A percentile compares a stretch with the other conserved stretches of the same genome.
Conservation (phyloP, 2,113 vertebrate genomes). For the Phycodurus eques region DNA sequence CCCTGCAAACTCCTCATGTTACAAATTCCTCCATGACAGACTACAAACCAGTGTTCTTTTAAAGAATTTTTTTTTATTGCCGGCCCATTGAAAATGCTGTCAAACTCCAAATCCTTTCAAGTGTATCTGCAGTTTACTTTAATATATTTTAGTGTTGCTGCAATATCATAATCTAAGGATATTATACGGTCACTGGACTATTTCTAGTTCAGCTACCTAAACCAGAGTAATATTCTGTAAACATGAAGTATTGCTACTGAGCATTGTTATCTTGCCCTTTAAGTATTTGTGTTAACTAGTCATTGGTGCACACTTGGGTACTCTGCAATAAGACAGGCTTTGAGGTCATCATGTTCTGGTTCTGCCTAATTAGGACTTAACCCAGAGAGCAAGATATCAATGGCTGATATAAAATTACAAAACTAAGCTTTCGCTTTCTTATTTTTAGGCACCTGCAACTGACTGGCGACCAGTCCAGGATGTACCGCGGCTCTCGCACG, state of each 20-base stretch:
- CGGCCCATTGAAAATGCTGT: background rate
- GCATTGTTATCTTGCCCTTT: background rate
- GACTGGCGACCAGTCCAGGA: too few species aligned
- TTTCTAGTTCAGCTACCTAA: too few species aligned
- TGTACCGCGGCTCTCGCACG: too few species aligned
- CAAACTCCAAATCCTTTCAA: background rate
- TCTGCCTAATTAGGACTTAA: conserved; percentile 47
- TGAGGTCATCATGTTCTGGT: conserved; percentile 34
- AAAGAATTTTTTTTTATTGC: background rate
- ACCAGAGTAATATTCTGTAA: too few species aligned
- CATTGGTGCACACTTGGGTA: background rate
- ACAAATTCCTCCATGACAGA: conserved; percentile 17
- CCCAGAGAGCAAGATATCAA: conserved; percentile 7
- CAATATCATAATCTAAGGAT: too few species aligned
- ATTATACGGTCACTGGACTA: too few species aligned
- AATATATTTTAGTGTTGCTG: background rate
- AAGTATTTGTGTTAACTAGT: background rate
- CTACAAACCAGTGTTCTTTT: background rate
- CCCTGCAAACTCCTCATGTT: conserved; percentile 15
- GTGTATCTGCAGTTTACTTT: background rate
- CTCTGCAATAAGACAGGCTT: background rate
- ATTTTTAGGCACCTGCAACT: background rate
- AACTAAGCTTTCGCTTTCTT: conserved; percentile 15
- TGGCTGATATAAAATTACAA: conserved; percentile 38
- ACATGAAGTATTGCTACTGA: too few species aligned